Evolutionary conservation across 2,797 vertebrate species (phyloP), one percentile per base, ranked within the genome.

Genomic region (Clamator glandarius): DNA sequence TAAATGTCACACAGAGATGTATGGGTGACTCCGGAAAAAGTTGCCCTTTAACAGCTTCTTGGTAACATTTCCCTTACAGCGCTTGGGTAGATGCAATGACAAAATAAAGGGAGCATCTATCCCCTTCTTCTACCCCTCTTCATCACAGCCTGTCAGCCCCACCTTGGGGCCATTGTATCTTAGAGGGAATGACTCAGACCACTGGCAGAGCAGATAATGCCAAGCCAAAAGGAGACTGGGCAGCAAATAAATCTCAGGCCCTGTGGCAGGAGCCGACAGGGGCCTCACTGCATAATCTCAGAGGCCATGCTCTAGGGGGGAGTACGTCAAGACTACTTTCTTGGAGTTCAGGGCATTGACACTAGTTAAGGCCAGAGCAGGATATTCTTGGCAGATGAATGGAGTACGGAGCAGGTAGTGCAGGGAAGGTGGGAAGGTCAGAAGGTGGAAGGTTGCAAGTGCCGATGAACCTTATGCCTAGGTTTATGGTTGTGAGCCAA

Each of bases 11-110:
- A 79, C 1, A 0, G 48, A 95, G 92, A 97, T 94, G 68, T 96
- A 85, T 95, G 1, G 62, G 93, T 95, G 95, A 93, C 90, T 97
- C 89, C 61, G 76, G 92, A 89, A 87, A 92, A 84, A 63, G 70
- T 59, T 97, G 90, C 93, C 94, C 93, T 97, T 97, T 97, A 96
- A 90, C 84, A 94, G 89, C 59, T 92, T 95, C 54, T 75, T 67
- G n/a, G 91, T 89, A 97, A 93, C 81, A 96, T 89, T 91, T 90
- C 78, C 87, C 44, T 96, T 79, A 66, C 57, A 93, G 81, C 2
- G 5, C 67, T 80, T 92, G 83, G 76, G 72, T 96, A 96, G 95
- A 93, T 80, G 92, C 68, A 87, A 33, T 92, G 92, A 94, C 68
- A 96, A 94, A 92, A 87, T 77, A 77, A 92, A 91, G 85, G 90